phyloP scores from a whole-genome alignment of 30 jellyfish, hydroid and myxozoan species.

The Hydra vulgaris region DNA sequence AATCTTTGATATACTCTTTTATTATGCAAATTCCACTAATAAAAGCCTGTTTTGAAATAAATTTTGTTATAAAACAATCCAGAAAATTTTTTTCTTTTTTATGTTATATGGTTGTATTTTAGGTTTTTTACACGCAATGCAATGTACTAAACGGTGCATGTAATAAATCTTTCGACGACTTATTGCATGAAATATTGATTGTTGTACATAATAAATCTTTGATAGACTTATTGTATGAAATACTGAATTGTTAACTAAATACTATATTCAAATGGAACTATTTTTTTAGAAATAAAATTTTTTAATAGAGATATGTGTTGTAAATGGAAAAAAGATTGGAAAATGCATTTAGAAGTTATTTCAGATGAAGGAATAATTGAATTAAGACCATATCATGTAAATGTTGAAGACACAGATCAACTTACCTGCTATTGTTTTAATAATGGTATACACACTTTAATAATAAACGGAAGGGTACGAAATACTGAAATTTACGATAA shows the following conservation, averaged over 20 bases:
- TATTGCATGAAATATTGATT: not conserved
- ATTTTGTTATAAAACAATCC: no score
- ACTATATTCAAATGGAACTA: no score
- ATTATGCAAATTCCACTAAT: no score
- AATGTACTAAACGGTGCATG: no score
- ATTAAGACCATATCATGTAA: constrained; percentile 64
- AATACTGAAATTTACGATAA: constrained; percentile 56
- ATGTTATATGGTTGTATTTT: no score
- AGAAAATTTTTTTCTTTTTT: no score
- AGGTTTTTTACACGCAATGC: no score
- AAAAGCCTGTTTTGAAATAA: no score
- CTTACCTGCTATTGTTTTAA: constrained; percentile 36
- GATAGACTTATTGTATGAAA: not conserved
- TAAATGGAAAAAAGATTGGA: constrained; percentile 50
- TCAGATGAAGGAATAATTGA: constrained; percentile 87
- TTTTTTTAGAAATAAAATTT: no score
- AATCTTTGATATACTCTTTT: no score
- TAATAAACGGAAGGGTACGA: constrained; percentile 36
- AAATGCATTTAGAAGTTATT: constrained; percentile 66
- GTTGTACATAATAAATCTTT: not conserved
- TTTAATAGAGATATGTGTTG: constrained; percentile 32
- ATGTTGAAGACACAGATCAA: constrained; percentile 33
- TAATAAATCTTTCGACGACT: no score
- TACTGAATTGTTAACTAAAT: no score
- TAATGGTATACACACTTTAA: constrained; percentile 43